These are phyloP conservation scores for Hipparchia semele DNA, from an alignment of 2,888 invertebrate genomes.

Conservation along the genomic window DNA sequence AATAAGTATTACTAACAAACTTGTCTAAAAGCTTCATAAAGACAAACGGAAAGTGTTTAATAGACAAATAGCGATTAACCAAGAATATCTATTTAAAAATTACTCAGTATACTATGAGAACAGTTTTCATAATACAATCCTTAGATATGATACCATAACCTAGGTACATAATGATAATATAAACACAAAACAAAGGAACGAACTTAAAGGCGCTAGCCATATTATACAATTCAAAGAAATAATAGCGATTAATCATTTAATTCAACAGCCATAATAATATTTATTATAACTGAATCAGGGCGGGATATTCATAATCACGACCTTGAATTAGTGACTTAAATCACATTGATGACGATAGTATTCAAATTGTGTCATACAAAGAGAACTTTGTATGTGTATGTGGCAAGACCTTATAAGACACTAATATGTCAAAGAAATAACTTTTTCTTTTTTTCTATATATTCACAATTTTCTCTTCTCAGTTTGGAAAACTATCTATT, in stretches of 20 bases:
- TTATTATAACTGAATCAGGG: conserved; percentile 39
- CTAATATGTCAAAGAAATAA: no score
- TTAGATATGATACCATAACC: no score
- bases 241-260: conserved; percentile 37
- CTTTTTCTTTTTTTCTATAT: no score
- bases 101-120: no score
- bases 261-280: conserved; percentile 39
- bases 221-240: conserved; percentile 33
- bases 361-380: conserved; percentile 37
- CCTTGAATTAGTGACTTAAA: conserved; percentile 50
- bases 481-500: background rate
- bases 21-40: no score
- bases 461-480: background rate
- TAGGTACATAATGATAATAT: background rate
- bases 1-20: no score
- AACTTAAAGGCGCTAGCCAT: conserved; percentile 26
- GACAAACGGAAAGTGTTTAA: no score
- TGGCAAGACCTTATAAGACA: background rate
- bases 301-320: conserved; percentile 39
- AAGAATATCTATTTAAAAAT: no score
- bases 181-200: conserved; percentile 19
- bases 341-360: conserved; percentile 44
- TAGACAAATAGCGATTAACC: no score
- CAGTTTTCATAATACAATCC: no score
- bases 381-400: background rate